Conservation (phyloP, 2,888 invertebrate species). For the Mesochorus sp. region DNA sequence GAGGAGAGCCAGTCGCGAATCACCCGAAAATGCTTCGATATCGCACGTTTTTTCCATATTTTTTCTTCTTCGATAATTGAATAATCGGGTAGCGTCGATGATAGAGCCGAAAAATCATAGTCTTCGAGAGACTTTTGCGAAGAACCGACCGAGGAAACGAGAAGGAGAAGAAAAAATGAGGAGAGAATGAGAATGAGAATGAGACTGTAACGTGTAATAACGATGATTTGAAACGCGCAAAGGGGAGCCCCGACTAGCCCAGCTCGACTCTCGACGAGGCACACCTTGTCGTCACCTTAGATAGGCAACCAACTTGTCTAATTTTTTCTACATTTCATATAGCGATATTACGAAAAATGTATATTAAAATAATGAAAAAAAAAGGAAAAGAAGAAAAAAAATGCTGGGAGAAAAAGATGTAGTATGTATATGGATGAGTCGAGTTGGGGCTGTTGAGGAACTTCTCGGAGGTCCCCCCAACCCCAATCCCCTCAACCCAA, state of each 20-base stretch:
- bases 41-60: background rate
- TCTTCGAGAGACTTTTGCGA: slow-evolving; percentile 60
- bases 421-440: slow-evolving; percentile 55
- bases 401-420: background rate
- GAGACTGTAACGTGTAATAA: slow-evolving; percentile 62
- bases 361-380: slow-evolving; percentile 43
- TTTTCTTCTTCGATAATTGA: no score
- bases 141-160: slow-evolving; percentile 40
- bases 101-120: slow-evolving; percentile 36
- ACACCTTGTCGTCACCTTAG: slow-evolving; percentile 67
- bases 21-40: background rate
- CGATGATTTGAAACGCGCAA: slow-evolving; percentile 73
- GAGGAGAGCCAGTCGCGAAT: slow-evolving; percentile 56
- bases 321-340: slow-evolving; percentile 78
- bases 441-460: slow-evolving; percentile 67
- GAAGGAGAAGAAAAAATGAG: slow-evolving; percentile 47
- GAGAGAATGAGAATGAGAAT: slow-evolving; percentile 9
- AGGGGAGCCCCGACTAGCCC: slow-evolving; percentile 66
- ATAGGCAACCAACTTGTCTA: slow-evolving; percentile 74
- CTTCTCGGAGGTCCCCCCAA: slow-evolving; percentile 73
- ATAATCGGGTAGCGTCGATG: no score
- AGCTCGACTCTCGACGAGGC: slow-evolving; percentile 54
- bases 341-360: no score
- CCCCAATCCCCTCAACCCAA: slow-evolving; percentile 51
- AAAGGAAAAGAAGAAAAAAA: slow-evolving; percentile 1